Conservation (phyloP, 2,888 invertebrate species). For the Rhamphomyia laevipes region DNA sequence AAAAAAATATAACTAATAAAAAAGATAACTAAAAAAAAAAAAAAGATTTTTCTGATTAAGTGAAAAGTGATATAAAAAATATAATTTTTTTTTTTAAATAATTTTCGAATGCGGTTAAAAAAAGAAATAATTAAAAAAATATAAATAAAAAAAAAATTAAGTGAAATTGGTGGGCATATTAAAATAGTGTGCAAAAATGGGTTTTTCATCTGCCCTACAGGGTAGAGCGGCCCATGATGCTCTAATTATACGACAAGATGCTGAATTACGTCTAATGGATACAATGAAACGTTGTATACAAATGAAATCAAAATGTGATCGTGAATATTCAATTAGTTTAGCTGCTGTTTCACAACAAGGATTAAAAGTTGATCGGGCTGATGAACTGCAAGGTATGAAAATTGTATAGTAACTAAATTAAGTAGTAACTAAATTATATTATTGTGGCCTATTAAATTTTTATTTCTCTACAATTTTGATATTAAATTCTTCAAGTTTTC, state of each 20-base stretch:
- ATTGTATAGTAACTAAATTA: too few relatives aligned
- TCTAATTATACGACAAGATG: slow-evolving; percentile 78
- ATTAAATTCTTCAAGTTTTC: too few relatives aligned
- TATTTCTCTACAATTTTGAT: neutral
- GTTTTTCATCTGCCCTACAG: slow-evolving; percentile 77
- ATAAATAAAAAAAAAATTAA: neutral
- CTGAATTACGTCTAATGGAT: slow-evolving; percentile 83
- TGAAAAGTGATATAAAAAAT: neutral
- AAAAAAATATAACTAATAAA: neutral
- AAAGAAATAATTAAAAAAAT: neutral
- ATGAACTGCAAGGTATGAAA: slow-evolving; percentile 37
- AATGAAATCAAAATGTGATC: slow-evolving; percentile 80
- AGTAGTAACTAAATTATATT: too few relatives aligned
- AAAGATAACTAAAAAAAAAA: too few relatives aligned
- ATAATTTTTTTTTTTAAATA: neutral
- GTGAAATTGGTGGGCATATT: neutral
- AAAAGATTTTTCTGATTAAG: too few relatives aligned
- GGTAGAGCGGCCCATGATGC: slow-evolving; percentile 87
- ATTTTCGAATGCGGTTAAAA: neutral
- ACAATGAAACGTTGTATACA: slow-evolving; percentile 79
- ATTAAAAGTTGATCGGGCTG: slow-evolving; percentile 60
- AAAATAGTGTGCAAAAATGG: slow-evolving; percentile 55
- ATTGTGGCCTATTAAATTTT: neutral
- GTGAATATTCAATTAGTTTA: slow-evolving; percentile 79
- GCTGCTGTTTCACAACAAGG: slow-evolving; percentile 71